Base-by-base conservation (phyloP, 2,797 vertebrate genomes). In the Sebastes nivosus region DNA sequence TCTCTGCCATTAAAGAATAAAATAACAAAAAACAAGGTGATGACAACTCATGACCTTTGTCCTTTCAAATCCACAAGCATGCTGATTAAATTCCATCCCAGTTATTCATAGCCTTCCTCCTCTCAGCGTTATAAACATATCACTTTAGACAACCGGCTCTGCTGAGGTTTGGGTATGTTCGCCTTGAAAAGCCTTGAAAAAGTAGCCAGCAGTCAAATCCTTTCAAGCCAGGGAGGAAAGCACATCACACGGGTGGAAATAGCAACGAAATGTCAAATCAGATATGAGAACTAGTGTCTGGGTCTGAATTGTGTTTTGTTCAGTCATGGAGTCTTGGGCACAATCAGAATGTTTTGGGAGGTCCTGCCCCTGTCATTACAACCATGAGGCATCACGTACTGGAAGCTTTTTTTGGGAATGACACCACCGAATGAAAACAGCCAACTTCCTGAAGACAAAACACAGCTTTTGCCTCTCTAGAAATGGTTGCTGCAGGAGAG, bases 1-100 rank as follows among this genome's bases (percentile, higher is more conserved):
- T 70, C 83, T 82, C 66, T 4, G 10, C 76, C 77, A 86, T 63
- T 82, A 87, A 88, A 86, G 84, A 85, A 89, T 84, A 87, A 90
- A 92, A 94, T 85, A 93, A 92, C 87, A 88, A 92, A 92, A 89
- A 92, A 88, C 87, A 93, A 60, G 64, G 81, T 82, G 83, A 92
- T 94, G 91, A 92, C 74, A 79, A 63, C 59, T 36, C 8, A 1
- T 12, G 74, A 85, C 89, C 88, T 91, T 92, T 93, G 85, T 84
- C 81, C 78, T 55, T 75, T 67, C 8, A 67, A 83, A 87, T 65
- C 71, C 80, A 67, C 77, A 79, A 55, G 38, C 50, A 58, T 4
- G 22, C 81, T 84, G 92, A 93, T 94, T 93, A 91, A 89, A 94
- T 94, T 93, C 91, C 88, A 75, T 61, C 60, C 14, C 30, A 30